Conservation (phyloP, 2,797 vertebrate genomes). For the Tenualosa ilisha region DNA sequence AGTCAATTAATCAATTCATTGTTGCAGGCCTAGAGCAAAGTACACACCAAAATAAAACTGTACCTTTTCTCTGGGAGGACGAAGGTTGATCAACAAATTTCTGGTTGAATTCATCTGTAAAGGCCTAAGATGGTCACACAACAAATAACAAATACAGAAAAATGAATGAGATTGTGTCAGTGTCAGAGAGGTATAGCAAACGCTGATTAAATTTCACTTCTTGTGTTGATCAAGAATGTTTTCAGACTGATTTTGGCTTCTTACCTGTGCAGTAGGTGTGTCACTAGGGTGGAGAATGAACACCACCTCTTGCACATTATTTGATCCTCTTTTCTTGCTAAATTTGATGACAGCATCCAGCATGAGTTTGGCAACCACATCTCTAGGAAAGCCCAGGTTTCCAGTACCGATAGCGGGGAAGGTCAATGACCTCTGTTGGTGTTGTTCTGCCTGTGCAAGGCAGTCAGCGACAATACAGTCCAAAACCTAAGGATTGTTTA, state of each 20-base stretch:
- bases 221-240: background rate
- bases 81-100: constrained; percentile 46
- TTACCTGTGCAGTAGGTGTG: constrained; percentile 76
- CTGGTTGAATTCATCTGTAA: constrained; percentile 65
- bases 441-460: constrained; percentile 72
- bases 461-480: constrained; percentile 70
- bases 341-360: constrained; percentile 75
- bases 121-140: constrained; percentile 56
- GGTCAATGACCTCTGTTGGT: constrained; percentile 73
- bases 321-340: constrained; percentile 64
- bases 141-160: background rate
- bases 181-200: background rate
- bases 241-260: no score
- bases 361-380: constrained; percentile 72
- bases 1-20: no score
- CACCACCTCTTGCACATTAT: constrained; percentile 73
- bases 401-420: constrained; percentile 90
- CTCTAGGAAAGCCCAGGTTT: constrained; percentile 81
- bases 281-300: constrained; percentile 79
- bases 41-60: background rate
- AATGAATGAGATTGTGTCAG: background rate
- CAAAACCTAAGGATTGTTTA: constrained; percentile 65
- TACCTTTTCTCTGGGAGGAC: constrained; percentile 54
- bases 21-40: background rate
- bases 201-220: background rate